phyloP scores from a whole-genome alignment of 2,113 vertebrate genomes.

The Halichoeres trimaculatus region DNA sequence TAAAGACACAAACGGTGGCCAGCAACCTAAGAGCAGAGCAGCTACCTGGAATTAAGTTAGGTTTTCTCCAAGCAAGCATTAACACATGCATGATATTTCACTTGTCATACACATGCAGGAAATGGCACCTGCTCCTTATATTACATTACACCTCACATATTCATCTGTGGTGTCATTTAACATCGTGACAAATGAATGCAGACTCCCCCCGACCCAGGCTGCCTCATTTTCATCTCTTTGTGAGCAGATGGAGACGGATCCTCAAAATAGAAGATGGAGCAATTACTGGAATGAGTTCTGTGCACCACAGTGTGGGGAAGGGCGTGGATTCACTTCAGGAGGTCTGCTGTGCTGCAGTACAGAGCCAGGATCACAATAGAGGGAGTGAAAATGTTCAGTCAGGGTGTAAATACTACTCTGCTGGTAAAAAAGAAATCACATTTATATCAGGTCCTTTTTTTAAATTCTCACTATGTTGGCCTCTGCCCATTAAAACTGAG shows the following conservation, averaged over 20 bases:
- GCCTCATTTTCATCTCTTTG: slow-evolving; percentile 21
- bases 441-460: not conserved
- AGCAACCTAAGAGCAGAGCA: not conserved
- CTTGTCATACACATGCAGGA: slow-evolving; percentile 1
- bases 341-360: slow-evolving; percentile 16
- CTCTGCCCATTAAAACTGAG: not conserved
- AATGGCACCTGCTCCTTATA: slow-evolving; percentile 32
- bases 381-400: slow-evolving; percentile 20
- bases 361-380: slow-evolving; percentile 1
- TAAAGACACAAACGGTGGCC: not conserved
- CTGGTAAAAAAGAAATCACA: not conserved
- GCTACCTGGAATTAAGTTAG: not conserved
- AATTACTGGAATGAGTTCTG: slow-evolving; percentile 10
- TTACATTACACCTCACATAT: slow-evolving; percentile 7
- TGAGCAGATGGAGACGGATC: slow-evolving; percentile 36
- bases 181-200: not conserved
- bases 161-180: slow-evolving; percentile 17
- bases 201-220: not conserved
- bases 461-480: not conserved
- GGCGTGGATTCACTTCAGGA: slow-evolving; percentile 27
- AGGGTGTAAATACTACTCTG: not conserved
- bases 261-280: slow-evolving; percentile 37
- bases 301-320: not conserved
- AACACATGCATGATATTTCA: slow-evolving; percentile 13
- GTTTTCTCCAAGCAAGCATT: slow-evolving; percentile 3